Base-by-base conservation (phyloP, 2,113 vertebrate genomes). In the Noctilio leporinus region DNA sequence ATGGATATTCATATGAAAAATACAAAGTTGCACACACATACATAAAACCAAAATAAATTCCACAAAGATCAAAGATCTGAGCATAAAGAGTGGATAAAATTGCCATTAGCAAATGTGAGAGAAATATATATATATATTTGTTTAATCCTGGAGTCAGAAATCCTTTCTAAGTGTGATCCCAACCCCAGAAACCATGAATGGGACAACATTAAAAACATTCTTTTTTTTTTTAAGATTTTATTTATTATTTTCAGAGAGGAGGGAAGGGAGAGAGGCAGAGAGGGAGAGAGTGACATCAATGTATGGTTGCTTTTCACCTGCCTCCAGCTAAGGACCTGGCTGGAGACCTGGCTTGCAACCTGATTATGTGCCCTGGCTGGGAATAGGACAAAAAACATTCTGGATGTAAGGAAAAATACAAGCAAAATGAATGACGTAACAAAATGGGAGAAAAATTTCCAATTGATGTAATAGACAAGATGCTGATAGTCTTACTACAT, bases 81-180 rank as follows among this genome's bases (percentile, higher is more conserved):
- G 35, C 43, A 82, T 82, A 51, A 57, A 76, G 2, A 93, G 45
- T 51, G n/a, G 20, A 47, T 47, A 45, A 70, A 57, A 47, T 53
- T 67, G 30, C 33, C 62, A 26, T 30, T 53, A 62, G 69, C 59
- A 93, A 86, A 51, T 49, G 2, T 17, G 24, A 65, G 53, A 43
- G 7, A 43, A 33, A 28, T 47, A 26, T 11, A 4, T 87, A 28
- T 47, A 26, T 11, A 4, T 87, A 70, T 24, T 24, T 76, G 33
- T 88, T 80, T 80, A 92, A 89, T 82, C 17, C 30, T 89, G 22
- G 22, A 64, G 7, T 86, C 24, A 89, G 49, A 94, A 95, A 81
- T 14, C 26, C 65, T 80, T 77, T 70, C 64, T 24, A 62, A 89
- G 4, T 81, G n/a, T 75, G 47, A 69, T 15, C 30, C 15, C 77